Evolutionary conservation across 2,888 invertebrate genomes (phyloP).

Genomic region (Esperia sulphurella): DNA sequence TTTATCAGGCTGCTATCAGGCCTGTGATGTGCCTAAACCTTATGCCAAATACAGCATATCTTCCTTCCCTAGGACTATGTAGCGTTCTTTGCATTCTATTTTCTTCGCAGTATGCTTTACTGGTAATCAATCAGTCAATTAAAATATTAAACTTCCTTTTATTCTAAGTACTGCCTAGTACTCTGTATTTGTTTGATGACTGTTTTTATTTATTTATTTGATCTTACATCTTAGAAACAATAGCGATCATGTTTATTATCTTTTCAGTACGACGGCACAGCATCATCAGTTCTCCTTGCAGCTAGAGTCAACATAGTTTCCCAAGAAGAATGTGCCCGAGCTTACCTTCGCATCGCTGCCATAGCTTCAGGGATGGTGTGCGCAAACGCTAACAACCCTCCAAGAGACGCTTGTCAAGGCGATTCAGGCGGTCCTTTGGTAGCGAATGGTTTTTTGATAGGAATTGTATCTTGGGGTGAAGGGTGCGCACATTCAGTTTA

Average conservation of each 20-base stretch:
- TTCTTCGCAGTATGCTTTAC: no score
- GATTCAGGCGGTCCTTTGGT: slow-evolving; percentile 81
- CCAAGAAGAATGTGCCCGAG: slow-evolving; percentile 47
- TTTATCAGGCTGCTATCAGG: no score
- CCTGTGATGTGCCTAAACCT: no score
- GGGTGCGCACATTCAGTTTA: slow-evolving; percentile 71
- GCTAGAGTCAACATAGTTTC: slow-evolving; percentile 57
- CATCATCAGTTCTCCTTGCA: slow-evolving; percentile 49
- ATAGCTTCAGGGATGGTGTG: slow-evolving; percentile 66
- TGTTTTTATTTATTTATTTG: neutral
- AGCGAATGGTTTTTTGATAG: slow-evolving; percentile 59
- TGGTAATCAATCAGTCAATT: no score
- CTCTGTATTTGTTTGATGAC: no score
- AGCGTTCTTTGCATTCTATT: no score
- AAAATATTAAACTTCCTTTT: no score
- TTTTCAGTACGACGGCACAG: slow-evolving; percentile 53
- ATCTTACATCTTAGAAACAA: no score
- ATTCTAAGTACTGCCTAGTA: no score
- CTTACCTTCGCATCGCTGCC: slow-evolving; percentile 49
- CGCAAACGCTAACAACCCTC: slow-evolving; percentile 46
- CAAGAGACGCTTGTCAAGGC: slow-evolving; percentile 73
- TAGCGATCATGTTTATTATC: slow-evolving; percentile 1
- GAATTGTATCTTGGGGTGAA: slow-evolving; percentile 80
- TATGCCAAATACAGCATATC: no score
- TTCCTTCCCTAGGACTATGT: no score